phyloP scores from a whole-genome alignment of 2,113 vertebrate species.

The Ictalurus punctatus region DNA sequence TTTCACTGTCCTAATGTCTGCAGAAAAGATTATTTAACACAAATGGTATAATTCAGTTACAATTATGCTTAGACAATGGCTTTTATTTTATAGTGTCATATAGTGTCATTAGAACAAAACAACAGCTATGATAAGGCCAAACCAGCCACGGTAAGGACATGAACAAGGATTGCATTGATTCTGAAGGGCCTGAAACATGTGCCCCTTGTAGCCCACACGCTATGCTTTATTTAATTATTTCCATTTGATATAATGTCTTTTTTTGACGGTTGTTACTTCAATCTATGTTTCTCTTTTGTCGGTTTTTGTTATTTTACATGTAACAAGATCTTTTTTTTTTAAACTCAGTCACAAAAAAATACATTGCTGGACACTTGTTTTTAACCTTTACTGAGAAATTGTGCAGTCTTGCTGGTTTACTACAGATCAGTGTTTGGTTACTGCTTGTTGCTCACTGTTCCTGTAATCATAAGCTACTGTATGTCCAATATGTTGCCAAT shows the following conservation, averaged over 20 bases:
- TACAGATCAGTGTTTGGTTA: no score
- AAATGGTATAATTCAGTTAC: background rate
- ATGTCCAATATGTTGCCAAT: background rate
- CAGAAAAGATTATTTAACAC: background rate
- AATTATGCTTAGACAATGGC: background rate
- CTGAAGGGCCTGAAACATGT: background rate
- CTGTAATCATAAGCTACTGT: no score
- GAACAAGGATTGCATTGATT: background rate
- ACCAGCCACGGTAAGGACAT: background rate
- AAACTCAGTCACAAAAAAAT: no score
- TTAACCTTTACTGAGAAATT: no score
- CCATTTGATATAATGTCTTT: background rate
- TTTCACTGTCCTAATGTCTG: background rate
- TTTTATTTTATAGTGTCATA: background rate
- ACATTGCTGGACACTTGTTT: no score
- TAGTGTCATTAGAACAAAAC: background rate
- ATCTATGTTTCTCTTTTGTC: no score
- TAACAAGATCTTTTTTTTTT: no score
- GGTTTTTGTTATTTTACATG: no score
- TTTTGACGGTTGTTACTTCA: background rate
- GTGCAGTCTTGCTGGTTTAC: no score
- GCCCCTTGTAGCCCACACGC: background rate
- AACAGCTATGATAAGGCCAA: background rate
- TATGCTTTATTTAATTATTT: background rate
- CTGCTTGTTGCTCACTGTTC: no score